Conservation (phyloP, 2,888 invertebrate species). For the Ditula angustiorana region DNA sequence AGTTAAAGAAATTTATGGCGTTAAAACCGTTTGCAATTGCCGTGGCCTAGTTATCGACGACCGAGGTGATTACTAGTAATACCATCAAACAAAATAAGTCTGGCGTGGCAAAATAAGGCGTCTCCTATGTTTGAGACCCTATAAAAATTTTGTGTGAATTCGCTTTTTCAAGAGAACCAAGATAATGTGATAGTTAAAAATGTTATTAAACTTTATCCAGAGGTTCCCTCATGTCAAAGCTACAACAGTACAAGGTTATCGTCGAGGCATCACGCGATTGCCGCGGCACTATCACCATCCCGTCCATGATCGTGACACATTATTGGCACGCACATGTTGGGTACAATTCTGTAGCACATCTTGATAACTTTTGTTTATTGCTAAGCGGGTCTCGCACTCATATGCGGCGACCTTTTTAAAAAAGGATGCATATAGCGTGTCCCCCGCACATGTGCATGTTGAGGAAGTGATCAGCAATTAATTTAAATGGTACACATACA, state of each 20-base stretch:
- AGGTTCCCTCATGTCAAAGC: neutral
- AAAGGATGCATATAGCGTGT: neutral
- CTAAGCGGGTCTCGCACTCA: neutral
- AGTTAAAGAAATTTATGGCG: neutral
- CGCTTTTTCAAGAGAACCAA: too few species aligned
- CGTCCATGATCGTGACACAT: neutral
- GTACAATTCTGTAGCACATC: neutral
- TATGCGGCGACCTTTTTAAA: neutral
- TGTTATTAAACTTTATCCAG: conserved; percentile 1
- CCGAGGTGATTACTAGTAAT: too few species aligned
- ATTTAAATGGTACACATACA: too few species aligned
- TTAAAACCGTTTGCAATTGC: too few species aligned
- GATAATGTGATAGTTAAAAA: neutral
- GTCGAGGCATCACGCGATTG: conserved; percentile 12
- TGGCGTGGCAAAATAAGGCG: too few species aligned
- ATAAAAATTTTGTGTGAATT: too few species aligned
- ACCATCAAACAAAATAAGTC: too few species aligned
- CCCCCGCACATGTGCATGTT: neutral
- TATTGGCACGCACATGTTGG: neutral
- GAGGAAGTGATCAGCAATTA: too few species aligned
- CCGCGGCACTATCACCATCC: neutral
- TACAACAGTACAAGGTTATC: conserved; percentile 12
- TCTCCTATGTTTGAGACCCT: too few species aligned
- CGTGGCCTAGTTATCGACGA: neutral
- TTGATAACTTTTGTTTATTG: neutral